phyloP scores from a whole-genome alignment of 2,113 vertebrate genomes.

The Oreochromis niloticus region DNA sequence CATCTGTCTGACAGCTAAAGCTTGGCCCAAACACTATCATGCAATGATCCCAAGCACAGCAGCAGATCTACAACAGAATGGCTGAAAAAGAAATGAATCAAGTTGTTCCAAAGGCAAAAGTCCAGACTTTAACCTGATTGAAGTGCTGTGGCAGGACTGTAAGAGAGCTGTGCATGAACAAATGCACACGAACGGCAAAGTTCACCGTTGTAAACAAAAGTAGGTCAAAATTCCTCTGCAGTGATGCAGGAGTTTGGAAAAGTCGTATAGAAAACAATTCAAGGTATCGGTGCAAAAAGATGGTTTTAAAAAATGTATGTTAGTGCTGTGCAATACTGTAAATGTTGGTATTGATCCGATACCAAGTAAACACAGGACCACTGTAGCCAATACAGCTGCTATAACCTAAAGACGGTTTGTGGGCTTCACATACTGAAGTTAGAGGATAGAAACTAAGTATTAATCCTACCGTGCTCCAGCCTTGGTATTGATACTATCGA shows the following conservation, averaged over 20 bases:
- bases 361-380: background rate
- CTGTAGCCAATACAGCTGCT: background rate
- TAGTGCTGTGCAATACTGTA: background rate
- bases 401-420: background rate
- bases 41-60: background rate
- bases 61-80: background rate
- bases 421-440: background rate
- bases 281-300: background rate
- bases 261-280: background rate
- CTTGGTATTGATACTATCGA: background rate
- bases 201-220: background rate
- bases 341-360: background rate
- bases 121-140: background rate
- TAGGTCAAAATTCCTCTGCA: background rate
- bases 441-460: background rate
- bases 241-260: background rate
- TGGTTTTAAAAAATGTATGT: background rate
- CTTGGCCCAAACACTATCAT: background rate
- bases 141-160: background rate
- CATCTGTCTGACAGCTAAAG: background rate
- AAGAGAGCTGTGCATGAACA: background rate
- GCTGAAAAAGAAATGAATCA: background rate
- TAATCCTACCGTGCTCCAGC: background rate
- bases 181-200: background rate
- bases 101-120: background rate